Conservation (phyloP, 1,140 invertebrate species). For the Philopotamus ludificatus region DNA sequence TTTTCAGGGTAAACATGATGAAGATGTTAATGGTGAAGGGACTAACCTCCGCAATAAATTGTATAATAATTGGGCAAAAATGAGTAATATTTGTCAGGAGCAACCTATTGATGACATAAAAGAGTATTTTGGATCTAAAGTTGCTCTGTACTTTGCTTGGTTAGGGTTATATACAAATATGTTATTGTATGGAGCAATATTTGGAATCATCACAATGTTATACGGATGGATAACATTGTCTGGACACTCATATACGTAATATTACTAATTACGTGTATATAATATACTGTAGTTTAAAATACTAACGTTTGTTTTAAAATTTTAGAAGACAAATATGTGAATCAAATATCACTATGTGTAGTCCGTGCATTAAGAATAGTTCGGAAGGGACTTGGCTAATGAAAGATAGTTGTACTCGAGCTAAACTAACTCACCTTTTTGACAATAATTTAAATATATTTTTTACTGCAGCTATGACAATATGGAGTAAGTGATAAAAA, state of each 20-base stretch:
- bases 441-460: constrained; percentile 93
- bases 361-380: constrained; percentile 81
- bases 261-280: neutral
- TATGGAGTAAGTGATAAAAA: constrained; percentile 74
- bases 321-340: too few relatives aligned
- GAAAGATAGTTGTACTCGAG: constrained; percentile 81
- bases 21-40: too few relatives aligned
- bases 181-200: constrained; percentile 79
- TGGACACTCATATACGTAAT: constrained; percentile 72
- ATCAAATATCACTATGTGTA: constrained; percentile 74
- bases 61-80: constrained; percentile 82
- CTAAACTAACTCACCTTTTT: constrained; percentile 89
- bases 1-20: too few relatives aligned
- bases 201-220: constrained; percentile 79
- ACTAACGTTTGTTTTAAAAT: neutral
- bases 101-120: constrained; percentile 88
- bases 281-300: neutral
- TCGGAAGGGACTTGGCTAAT: constrained; percentile 88
- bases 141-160: constrained; percentile 93
- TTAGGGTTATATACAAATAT: constrained; percentile 94
- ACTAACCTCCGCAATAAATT: constrained; percentile 73
- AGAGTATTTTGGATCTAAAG: constrained; percentile 86
- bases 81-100: constrained; percentile 77
- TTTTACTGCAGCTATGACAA: constrained; percentile 95
- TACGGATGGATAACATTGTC: constrained; percentile 76